Evolutionary conservation across 2,888 invertebrate species (phyloP).

Genomic region (Volucella inanis): DNA sequence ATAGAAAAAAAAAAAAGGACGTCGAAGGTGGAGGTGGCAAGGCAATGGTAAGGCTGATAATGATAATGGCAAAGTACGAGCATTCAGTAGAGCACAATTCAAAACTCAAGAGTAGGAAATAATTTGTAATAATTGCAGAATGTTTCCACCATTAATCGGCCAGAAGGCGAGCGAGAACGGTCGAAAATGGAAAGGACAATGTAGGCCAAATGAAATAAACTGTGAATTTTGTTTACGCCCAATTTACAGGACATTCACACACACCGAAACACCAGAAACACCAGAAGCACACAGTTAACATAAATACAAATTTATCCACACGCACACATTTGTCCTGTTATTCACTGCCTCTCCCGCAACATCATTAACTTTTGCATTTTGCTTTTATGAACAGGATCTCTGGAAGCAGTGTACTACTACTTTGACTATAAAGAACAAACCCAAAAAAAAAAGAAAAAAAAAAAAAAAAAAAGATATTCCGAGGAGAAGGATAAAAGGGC

Average conservation of each 20-base stretch:
- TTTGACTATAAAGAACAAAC: slow-evolving; percentile 11
- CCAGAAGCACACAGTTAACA: too few relatives aligned
- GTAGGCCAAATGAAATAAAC: slow-evolving; percentile 68
- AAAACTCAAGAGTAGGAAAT: slow-evolving; percentile 67
- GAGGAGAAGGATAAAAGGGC: neutral
- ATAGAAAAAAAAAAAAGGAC: slow-evolving; percentile 3
- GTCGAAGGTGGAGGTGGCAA: neutral
- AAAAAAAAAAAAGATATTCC: neutral
- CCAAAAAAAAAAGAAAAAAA: neutral
- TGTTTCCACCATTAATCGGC: slow-evolving; percentile 71
- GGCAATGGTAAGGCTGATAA: neutral
- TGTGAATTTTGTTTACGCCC: slow-evolving; percentile 71
- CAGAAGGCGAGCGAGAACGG: neutral
- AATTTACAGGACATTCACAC: slow-evolving; percentile 71
- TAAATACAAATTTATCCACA: too few relatives aligned
- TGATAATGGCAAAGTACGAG: slow-evolving; percentile 14
- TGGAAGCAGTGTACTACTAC: slow-evolving; percentile 35
- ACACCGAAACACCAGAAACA: neutral
- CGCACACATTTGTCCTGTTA: neutral
- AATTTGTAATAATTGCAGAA: slow-evolving; percentile 74
- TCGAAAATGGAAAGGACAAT: slow-evolving; percentile 21
- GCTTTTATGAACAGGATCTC: slow-evolving; percentile 64
- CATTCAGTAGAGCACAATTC: slow-evolving; percentile 50
- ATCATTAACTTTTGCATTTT: slow-evolving; percentile 71
- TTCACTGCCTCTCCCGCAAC: slow-evolving; percentile 43